phyloP scores from a whole-genome alignment of 2,113 vertebrate species.

The Siniperca chuatsi region DNA sequence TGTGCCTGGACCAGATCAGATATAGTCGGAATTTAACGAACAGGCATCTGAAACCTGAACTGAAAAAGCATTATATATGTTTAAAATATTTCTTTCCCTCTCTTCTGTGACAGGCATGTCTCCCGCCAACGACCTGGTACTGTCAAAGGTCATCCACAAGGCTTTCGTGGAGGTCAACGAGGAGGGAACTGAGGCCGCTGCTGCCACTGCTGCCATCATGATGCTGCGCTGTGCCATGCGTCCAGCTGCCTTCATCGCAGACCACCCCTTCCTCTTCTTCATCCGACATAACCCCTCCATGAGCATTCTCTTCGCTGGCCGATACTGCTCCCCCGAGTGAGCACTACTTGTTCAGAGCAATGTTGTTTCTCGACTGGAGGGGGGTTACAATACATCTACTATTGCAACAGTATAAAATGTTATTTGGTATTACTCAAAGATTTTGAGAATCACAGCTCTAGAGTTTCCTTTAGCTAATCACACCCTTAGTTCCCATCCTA shows the following conservation, averaged over 20 bases:
- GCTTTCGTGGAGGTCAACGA: slow-evolving; percentile 92
- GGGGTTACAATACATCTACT: not conserved
- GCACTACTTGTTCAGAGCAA: not conserved
- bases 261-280: slow-evolving; percentile 94
- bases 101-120: slow-evolving; percentile 85
- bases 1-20: not conserved
- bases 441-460: not conserved
- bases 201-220: slow-evolving; percentile 83
- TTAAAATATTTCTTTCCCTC: not conserved
- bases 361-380: slow-evolving; percentile 9
- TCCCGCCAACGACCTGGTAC: slow-evolving; percentile 78
- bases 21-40: not conserved
- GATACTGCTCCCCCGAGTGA: slow-evolving; percentile 85
- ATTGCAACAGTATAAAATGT: not conserved
- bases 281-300: slow-evolving; percentile 87
- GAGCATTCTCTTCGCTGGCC: slow-evolving; percentile 88
- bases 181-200: slow-evolving; percentile 91
- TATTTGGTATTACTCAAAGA: not conserved
- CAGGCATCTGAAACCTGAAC: not conserved
- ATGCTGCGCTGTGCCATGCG: slow-evolving; percentile 66
- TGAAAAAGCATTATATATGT: not conserved
- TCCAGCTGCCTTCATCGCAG: slow-evolving; percentile 82
- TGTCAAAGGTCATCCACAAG: slow-evolving; percentile 91
- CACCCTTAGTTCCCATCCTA: not conserved
- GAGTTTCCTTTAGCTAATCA: slow-evolving; percentile 13